Conservation (phyloP, 2,113 vertebrate species). For the Oreochromis tanganicae region DNA sequence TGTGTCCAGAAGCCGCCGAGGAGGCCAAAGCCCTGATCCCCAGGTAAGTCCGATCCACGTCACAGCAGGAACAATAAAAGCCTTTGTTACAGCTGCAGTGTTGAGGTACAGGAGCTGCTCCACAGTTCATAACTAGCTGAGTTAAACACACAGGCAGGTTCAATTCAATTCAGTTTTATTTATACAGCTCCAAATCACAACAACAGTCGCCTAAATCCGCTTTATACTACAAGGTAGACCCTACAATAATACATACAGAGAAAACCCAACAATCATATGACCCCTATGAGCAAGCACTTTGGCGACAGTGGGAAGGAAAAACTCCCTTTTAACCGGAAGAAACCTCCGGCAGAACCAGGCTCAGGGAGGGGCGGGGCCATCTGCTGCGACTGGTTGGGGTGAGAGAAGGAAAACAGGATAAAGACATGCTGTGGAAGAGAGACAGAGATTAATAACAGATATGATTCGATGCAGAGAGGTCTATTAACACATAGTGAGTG, state of each 20-base stretch:
- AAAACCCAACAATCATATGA: too few relatives aligned
- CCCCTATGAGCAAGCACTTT: too few relatives aligned
- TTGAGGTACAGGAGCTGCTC: not conserved
- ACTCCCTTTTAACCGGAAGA: too few relatives aligned
- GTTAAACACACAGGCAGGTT: not conserved
- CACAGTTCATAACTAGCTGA: not conserved
- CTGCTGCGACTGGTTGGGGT: too few relatives aligned
- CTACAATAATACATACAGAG: not conserved
- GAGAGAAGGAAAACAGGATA: too few relatives aligned
- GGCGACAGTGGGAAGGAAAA: too few relatives aligned
- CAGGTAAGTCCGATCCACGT: constrained; percentile 72
- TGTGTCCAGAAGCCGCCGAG: constrained; percentile 95
- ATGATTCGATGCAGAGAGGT: too few relatives aligned
- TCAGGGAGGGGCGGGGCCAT: too few relatives aligned
- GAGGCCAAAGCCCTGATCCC: constrained; percentile 96
- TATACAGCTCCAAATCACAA: not conserved
- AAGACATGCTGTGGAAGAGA: too few relatives aligned
- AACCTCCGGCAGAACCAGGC: too few relatives aligned
- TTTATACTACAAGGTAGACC: not conserved
- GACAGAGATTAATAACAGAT: too few relatives aligned
- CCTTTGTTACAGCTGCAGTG: not conserved
- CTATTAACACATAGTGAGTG: too few relatives aligned
- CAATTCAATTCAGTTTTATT: not conserved
- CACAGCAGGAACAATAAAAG: not conserved
- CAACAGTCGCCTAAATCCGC: rapidly evolving